These are phyloP conservation scores for Poeciliopsis occidentalis DNA, from an alignment of 2,113 vertebrate species.

Conservation along the genomic window DNA sequence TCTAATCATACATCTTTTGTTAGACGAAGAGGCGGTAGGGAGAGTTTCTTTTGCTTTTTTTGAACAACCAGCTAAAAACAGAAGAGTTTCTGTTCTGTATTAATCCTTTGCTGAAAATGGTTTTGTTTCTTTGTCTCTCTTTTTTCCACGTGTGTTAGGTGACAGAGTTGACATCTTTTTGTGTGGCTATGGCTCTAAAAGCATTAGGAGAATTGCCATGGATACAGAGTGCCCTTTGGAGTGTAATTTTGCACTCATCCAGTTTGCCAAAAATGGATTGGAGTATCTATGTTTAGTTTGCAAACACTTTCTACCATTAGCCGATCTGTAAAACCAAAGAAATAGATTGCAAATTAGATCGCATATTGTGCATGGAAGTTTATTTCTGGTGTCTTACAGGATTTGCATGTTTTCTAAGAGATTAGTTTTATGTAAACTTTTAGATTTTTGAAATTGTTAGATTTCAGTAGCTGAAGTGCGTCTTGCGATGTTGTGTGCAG, in stretches of 20 bases:
- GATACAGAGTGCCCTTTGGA: constrained; percentile 57
- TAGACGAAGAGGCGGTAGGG: constrained; percentile 39
- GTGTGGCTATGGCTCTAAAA: constrained; percentile 52
- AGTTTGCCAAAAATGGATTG: constrained; percentile 20
- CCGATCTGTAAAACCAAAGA: background rate
- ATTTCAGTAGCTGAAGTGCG: constrained; percentile 46
- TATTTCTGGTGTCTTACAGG: constrained; percentile 28
- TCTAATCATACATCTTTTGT: constrained; percentile 73
- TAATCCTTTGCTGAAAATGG: constrained; percentile 60
- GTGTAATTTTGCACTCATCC: constrained; percentile 31
- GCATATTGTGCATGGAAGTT: constrained; percentile 2
- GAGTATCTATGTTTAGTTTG: constrained; percentile 40
- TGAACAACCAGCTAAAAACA: constrained; percentile 58
- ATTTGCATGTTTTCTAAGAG: constrained; percentile 32
- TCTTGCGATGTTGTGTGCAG: constrained; percentile 36
- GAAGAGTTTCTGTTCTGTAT: constrained; percentile 64
- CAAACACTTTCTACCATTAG: constrained; percentile 25
- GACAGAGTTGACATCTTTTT: constrained; percentile 63
- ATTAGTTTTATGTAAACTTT: constrained; percentile 54
- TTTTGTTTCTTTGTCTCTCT: constrained; percentile 25
- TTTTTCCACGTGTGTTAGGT: constrained; percentile 51
- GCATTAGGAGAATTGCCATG: constrained; percentile 54
- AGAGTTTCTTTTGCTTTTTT: constrained; percentile 7
- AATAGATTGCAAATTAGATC: constrained; percentile 9
- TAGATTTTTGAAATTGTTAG: constrained; percentile 27